phyloP scores from a whole-genome alignment of 2,888 invertebrate species.

The Agrypnus murinus region DNA sequence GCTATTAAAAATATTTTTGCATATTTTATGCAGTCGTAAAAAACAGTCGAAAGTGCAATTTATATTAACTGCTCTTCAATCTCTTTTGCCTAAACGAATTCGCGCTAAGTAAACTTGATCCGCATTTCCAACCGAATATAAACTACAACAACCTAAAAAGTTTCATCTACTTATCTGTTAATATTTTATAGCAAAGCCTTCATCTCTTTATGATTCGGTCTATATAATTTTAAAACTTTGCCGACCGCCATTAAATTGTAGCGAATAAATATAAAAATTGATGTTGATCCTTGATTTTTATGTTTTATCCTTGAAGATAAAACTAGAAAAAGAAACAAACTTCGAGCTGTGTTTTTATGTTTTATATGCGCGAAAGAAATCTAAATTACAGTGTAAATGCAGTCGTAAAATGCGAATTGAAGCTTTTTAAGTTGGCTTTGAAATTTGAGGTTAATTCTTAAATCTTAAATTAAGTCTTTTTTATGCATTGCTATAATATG shows the following conservation, averaged over 20 bases:
- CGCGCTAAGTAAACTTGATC: slow-evolving; percentile 11
- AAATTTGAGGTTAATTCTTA: slow-evolving; percentile 4
- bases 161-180: slow-evolving; percentile 10
- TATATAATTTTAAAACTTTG: slow-evolving; percentile 2
- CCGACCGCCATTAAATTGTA: slow-evolving; percentile 20
- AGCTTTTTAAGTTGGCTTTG: slow-evolving; percentile 5
- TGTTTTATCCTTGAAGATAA: background rate
- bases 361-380: slow-evolving; percentile 1
- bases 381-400: slow-evolving; percentile 28
- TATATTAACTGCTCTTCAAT: slow-evolving; percentile 20
- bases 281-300: slow-evolving; percentile 17
- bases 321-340: too few relatives aligned
- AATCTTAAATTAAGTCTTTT: slow-evolving; percentile 21
- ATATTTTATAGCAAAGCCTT: background rate
- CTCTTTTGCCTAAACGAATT: background rate
- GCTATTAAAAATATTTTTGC: slow-evolving; percentile 12
- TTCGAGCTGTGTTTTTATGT: slow-evolving; percentile 25
- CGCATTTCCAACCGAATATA: background rate
- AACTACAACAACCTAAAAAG: slow-evolving; percentile 3
- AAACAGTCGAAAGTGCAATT: slow-evolving; percentile 16
- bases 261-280: slow-evolving; percentile 12
- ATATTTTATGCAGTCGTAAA: slow-evolving; percentile 22
- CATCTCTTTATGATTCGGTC: background rate
- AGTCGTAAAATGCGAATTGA: slow-evolving; percentile 20
- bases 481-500: slow-evolving; percentile 23